A percentile compares a stretch with the other conserved stretches of the same genome.
These are phyloP conservation scores for Pasiphila rectangulata DNA, from an alignment of 2,888 invertebrate genomes.

Conservation along the genomic window DNA sequence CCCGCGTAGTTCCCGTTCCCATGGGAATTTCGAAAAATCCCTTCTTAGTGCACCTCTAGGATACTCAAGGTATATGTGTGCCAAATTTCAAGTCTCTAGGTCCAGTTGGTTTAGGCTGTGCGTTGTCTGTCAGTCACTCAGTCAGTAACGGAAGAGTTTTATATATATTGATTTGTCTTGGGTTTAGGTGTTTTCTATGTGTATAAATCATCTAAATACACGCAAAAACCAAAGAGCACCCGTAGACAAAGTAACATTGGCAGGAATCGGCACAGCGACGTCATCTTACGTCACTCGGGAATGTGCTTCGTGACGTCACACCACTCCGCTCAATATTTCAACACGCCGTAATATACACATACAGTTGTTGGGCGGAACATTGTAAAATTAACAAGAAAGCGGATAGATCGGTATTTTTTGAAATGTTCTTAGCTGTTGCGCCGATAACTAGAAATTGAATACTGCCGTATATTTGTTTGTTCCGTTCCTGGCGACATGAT, in stretches of 20 bases:
- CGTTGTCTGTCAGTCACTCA: too few relatives aligned
- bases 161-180: too few relatives aligned
- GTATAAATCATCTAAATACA: too few relatives aligned
- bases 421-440: background rate
- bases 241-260: constrained; percentile 22
- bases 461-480: background rate
- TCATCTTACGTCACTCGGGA: constrained; percentile 29
- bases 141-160: too few relatives aligned
- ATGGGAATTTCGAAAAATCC: too few relatives aligned
- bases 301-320: constrained; percentile 29
- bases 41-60: too few relatives aligned
- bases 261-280: constrained; percentile 20
- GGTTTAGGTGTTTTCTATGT: too few relatives aligned
- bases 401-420: background rate
- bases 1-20: too few relatives aligned
- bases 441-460: background rate
- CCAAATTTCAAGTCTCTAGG: too few relatives aligned
- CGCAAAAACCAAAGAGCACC: constrained; percentile 2
- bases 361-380: constrained; percentile 7
- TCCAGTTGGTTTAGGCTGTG: too few relatives aligned
- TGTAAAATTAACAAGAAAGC: constrained; percentile 7
- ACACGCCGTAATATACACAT: constrained; percentile 9
- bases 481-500: too few relatives aligned
- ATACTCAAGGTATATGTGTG: too few relatives aligned
- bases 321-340: constrained; percentile 31